These are phyloP conservation scores for Cephus pygmeus DNA, from an alignment of 2,888 invertebrate genomes.

Conservation along the genomic window DNA sequence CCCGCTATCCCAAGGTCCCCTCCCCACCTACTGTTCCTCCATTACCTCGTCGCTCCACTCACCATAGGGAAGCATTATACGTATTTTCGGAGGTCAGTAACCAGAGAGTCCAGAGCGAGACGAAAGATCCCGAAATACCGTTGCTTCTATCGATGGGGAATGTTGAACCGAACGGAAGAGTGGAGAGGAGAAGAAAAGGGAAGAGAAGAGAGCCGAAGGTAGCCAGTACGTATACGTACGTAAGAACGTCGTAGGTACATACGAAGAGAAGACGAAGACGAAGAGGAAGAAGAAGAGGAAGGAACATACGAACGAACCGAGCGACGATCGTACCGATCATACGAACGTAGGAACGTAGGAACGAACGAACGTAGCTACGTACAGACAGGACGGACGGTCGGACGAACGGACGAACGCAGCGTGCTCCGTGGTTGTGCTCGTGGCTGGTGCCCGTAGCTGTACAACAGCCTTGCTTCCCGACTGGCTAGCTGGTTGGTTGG, in stretches of 20 bases:
- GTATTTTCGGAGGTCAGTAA: slow-evolving; percentile 66
- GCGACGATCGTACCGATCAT: slow-evolving; percentile 12
- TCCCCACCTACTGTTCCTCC: not conserved
- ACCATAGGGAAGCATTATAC: slow-evolving; percentile 19
- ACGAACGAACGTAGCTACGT: slow-evolving; percentile 15
- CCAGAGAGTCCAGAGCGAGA: slow-evolving; percentile 54
- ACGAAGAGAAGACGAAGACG: not conserved
- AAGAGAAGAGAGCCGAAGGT: slow-evolving; percentile 4
- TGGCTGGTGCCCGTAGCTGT: slow-evolving; percentile 37
- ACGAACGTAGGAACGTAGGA: slow-evolving; percentile 20
- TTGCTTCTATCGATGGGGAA: slow-evolving; percentile 62
- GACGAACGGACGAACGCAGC: slow-evolving; percentile 21
- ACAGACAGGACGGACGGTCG: slow-evolving; percentile 1
- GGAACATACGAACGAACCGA: slow-evolving; percentile 34
- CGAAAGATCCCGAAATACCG: slow-evolving; percentile 58
- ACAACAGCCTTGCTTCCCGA: slow-evolving; percentile 42
- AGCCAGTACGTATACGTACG: not conserved
- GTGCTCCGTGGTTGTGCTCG: slow-evolving; percentile 11
- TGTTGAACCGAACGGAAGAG: slow-evolving; percentile 45
- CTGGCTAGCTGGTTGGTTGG: slow-evolving; percentile 28
- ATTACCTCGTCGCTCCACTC: slow-evolving; percentile 3
- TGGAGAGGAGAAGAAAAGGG: not conserved
- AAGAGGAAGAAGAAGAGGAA: slow-evolving; percentile 6
- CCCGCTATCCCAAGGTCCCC: not conserved
- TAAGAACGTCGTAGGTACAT: not conserved